Conservation (phyloP, 2,888 invertebrate genomes). For the Callimorpha dominula region DNA sequence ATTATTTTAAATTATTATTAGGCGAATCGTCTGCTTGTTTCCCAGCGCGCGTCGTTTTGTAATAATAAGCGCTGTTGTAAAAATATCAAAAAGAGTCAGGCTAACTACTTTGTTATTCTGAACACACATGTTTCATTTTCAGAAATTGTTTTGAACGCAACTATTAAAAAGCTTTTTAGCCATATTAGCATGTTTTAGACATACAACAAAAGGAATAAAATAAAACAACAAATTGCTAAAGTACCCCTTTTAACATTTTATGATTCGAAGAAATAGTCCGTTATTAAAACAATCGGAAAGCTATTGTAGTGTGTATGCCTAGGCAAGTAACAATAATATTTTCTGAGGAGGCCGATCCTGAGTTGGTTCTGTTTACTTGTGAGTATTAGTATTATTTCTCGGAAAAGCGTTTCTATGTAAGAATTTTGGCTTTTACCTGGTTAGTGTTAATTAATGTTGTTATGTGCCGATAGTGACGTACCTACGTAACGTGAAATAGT, state of each 20-base stretch:
- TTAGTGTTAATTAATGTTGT: neutral
- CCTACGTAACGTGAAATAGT: neutral
- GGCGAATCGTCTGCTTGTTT: too few relatives aligned
- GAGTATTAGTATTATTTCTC: neutral
- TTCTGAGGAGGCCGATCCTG: neutral
- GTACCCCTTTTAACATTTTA: neutral
- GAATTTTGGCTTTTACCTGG: slow-evolving; percentile 6
- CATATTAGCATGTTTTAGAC: too few relatives aligned
- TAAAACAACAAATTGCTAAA: too few relatives aligned
- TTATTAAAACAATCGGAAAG: neutral
- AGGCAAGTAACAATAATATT: neutral
- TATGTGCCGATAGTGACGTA: neutral
- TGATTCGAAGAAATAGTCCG: neutral
- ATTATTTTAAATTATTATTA: too few relatives aligned
- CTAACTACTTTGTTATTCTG: too few relatives aligned
- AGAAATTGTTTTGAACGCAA: too few relatives aligned
- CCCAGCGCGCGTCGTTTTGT: too few relatives aligned
- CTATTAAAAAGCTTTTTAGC: too few relatives aligned
- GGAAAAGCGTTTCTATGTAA: slow-evolving; percentile 4
- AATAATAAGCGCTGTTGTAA: too few relatives aligned
- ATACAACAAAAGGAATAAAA: too few relatives aligned
- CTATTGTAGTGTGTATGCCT: neutral
- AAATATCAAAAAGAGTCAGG: too few relatives aligned
- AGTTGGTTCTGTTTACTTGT: slow-evolving; percentile 11
- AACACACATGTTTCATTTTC: too few relatives aligned